These are phyloP conservation scores for Pteropus alecto DNA, from an alignment of 2,113 vertebrate genomes.

Conservation along the genomic window DNA sequence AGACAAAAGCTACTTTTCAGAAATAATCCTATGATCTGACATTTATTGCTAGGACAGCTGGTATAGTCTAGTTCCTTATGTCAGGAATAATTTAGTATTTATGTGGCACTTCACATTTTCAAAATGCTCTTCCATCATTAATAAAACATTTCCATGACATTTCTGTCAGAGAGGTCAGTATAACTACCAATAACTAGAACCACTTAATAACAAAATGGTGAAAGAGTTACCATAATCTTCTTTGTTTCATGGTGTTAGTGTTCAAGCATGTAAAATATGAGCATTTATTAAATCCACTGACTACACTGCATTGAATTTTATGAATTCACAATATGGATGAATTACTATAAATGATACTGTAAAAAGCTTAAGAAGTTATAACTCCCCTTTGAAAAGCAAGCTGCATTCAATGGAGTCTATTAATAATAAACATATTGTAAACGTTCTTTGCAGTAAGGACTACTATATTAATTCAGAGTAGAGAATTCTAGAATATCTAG, in stretches of 20 bases:
- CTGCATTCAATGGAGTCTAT: background rate
- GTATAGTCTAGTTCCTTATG: conserved; percentile 38
- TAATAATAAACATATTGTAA: background rate
- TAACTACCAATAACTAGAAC: conserved; percentile 50
- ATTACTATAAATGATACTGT: background rate
- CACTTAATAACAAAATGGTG: conserved; percentile 45
- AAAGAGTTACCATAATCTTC: background rate
- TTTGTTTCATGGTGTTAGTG: conserved; percentile 43
- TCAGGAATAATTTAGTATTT: conserved; percentile 71
- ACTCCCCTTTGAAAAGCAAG: background rate
- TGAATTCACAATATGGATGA: background rate
- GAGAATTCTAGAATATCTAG: background rate
- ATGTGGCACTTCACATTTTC: conserved; percentile 61
- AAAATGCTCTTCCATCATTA: conserved; percentile 62
- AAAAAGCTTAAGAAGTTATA: background rate
- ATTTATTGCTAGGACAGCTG: conserved; percentile 45
- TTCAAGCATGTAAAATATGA: background rate
- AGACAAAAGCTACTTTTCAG: background rate
- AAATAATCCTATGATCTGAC: conserved; percentile 46
- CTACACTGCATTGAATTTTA: background rate
- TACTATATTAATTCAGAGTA: background rate
- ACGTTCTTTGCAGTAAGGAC: background rate
- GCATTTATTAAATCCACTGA: conserved; percentile 26
- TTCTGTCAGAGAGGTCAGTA: conserved; percentile 50
- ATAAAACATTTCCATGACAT: conserved; percentile 64